Percentiles rank a stretch among this genome's conserved stretches.
Conservation (phyloP, 1,140 invertebrate species). For the Plectus sambesii region DNA sequence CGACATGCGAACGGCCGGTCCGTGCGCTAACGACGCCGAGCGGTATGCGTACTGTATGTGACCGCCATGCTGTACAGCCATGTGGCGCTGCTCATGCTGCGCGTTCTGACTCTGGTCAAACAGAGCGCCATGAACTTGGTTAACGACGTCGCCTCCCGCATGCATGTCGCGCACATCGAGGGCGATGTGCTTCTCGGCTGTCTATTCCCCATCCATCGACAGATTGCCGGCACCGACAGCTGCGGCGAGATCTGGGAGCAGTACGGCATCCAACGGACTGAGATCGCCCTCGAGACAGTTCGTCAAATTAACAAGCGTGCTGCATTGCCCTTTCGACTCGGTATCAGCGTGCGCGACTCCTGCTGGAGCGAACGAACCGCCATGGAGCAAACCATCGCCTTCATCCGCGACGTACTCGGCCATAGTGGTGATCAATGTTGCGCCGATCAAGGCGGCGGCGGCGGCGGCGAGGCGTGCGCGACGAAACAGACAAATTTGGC, state of each 20-base stretch:
- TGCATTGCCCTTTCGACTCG: constrained; percentile 56
- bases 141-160: too few relatives aligned
- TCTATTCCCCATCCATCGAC: constrained; percentile 61
- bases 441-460: too few relatives aligned
- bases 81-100: constrained; percentile 31
- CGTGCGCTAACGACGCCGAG: too few relatives aligned
- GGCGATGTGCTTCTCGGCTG: constrained; percentile 54
- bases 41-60: constrained; percentile 20
- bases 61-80: constrained; percentile 26
- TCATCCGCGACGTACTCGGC: constrained; percentile 59
- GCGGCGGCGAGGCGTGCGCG: not conserved
- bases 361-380: constrained; percentile 68
- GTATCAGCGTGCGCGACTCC: constrained; percentile 65
- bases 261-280: constrained; percentile 66
- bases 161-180: constrained; percentile 43
- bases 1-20: too few relatives aligned
- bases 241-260: constrained; percentile 56
- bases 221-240: constrained; percentile 52
- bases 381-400: constrained; percentile 63
- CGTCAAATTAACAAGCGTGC: constrained; percentile 52
- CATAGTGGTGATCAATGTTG: not conserved
- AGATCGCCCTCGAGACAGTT: constrained; percentile 57
- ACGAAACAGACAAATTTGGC: not conserved
- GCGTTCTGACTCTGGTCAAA: constrained; percentile 41
- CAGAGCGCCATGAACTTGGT: too few relatives aligned